Evolutionary conservation across 2,113 vertebrate species (phyloP), one percentile per base, ranked within the genome.

Genomic region (Nipponia nippon): DNA sequence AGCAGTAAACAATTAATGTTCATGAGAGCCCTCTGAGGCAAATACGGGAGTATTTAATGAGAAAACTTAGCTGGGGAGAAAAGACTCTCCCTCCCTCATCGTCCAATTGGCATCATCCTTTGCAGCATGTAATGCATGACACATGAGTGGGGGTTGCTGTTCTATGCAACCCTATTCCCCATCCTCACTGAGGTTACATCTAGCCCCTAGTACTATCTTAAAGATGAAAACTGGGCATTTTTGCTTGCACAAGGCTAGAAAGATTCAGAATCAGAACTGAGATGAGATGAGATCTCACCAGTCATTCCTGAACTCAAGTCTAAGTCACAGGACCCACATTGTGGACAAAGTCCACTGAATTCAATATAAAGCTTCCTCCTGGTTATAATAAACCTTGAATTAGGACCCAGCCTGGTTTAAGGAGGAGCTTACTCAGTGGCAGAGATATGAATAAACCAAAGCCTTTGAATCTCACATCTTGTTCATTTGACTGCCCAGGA

Each of bases 91-190:
- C 13, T 49, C 19, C 6, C 14, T 62, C 30, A 2, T 9, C 12
- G n/a, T 46, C 34, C 12, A 2, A 5, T 16, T 52, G 32, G 7
- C 5, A 4, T 14, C 12, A 5, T 40, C 11, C 13, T 59, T 42
- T 30, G 5, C 30, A 61, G 26, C 15, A 38, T 3, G 1, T 44
- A 40, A 42, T 20, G 14, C 32, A 40, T 0, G 4, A 44, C 2
- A 0, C 12, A 14, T 2, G 22, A 38, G 21, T 16, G 18, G 5
- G 7, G 7, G 13, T 71, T 55, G 20, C 46, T 78, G 9, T 4
- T 73, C 11, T 38, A 2, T 15, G n/a, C 12, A 89, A 7, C 5
- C 12, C 12, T 75, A 1, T 16, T 63, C 13, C 11, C 5, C 44
- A 26, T 75, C 34, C 49, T 61, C 44, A 30, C 11, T 25, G 12